These are phyloP conservation scores for Piprites chloris DNA, from an alignment of 2,113 vertebrate genomes.

Conservation along the genomic window DNA sequence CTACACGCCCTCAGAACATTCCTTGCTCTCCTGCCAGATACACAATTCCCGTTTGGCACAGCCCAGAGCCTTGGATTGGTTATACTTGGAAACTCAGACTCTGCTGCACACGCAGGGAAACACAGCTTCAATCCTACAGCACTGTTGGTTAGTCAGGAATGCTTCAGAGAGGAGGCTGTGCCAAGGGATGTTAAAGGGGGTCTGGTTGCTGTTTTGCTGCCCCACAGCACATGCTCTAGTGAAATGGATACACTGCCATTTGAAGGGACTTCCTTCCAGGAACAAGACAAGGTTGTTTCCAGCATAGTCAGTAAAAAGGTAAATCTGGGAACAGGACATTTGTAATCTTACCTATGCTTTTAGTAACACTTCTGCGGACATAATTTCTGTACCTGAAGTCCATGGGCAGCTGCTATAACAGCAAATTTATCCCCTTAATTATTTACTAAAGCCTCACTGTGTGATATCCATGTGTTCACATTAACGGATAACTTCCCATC, in stretches of 20 bases:
- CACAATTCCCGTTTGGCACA: neutral
- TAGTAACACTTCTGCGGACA: neutral
- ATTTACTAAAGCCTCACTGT: neutral
- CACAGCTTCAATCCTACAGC: neutral
- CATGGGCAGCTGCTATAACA: neutral
- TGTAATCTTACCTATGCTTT: neutral
- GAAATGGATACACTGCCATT: too few relatives aligned
- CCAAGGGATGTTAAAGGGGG: neutral
- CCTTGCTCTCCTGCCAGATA: neutral
- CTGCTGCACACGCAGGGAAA: neutral
- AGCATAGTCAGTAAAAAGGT: neutral
- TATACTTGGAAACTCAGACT: neutral
- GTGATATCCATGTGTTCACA: neutral
- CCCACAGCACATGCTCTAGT: neutral
- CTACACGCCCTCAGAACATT: neutral
- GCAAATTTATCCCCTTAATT: neutral
- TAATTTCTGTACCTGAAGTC: neutral
- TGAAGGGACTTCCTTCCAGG: neutral
- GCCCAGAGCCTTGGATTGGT: neutral
- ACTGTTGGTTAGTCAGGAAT: rapidly evolving
- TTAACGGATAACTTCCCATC: neutral
- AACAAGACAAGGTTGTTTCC: neutral
- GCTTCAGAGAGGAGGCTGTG: neutral
- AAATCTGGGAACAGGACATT: neutral
- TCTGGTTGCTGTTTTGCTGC: neutral